These are phyloP conservation scores for Callospermophilus lateralis DNA, from an alignment of 2,113 vertebrate genomes.

Conservation along the genomic window DNA sequence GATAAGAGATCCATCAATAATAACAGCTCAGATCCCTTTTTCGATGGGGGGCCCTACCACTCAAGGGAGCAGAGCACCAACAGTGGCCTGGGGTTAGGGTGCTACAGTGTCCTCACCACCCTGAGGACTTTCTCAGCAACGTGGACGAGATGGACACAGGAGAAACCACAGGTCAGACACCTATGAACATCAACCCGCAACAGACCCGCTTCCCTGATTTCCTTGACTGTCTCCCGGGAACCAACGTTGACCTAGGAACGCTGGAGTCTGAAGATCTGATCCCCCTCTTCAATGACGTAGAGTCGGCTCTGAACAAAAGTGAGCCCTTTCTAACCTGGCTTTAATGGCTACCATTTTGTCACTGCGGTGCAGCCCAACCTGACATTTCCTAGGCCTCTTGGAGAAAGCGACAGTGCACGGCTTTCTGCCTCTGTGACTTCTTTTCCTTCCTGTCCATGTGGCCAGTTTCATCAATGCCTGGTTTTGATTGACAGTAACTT, in stretches of 20 bases:
- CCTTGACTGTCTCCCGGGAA: constrained; percentile 95
- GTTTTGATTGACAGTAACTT: constrained; percentile 81
- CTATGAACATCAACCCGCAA: constrained; percentile 89
- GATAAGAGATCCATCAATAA: constrained; percentile 90
- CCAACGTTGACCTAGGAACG: constrained; percentile 94
- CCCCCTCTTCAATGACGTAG: constrained; percentile 93
- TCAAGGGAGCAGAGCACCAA: constrained; percentile 95
- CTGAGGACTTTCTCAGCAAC: constrained; percentile 94
- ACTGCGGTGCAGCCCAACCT: constrained; percentile 41
- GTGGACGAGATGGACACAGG: constrained; percentile 97
- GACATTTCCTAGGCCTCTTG: constrained; percentile 80
- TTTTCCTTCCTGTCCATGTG: constrained; percentile 63
- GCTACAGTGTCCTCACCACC: constrained; percentile 94
- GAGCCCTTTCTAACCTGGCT: constrained; percentile 94
- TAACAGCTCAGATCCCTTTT: constrained; percentile 92
- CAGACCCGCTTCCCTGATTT: constrained; percentile 94
- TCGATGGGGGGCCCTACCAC: constrained; percentile 94
- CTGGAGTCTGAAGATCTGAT: constrained; percentile 94
- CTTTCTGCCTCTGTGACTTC: constrained; percentile 76
- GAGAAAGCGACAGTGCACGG: constrained; percentile 42
- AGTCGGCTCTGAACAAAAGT: constrained; percentile 93
- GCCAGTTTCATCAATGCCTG: constrained; percentile 83
- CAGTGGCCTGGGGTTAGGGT: constrained; percentile 94
- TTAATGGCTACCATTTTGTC: constrained; percentile 71
- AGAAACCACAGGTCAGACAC: constrained; percentile 88